A percentile compares a stretch with the other conserved stretches of the same genome.
phyloP scores from a whole-genome alignment of 1,140 invertebrate species.

The Oedothorax gibbosus region DNA sequence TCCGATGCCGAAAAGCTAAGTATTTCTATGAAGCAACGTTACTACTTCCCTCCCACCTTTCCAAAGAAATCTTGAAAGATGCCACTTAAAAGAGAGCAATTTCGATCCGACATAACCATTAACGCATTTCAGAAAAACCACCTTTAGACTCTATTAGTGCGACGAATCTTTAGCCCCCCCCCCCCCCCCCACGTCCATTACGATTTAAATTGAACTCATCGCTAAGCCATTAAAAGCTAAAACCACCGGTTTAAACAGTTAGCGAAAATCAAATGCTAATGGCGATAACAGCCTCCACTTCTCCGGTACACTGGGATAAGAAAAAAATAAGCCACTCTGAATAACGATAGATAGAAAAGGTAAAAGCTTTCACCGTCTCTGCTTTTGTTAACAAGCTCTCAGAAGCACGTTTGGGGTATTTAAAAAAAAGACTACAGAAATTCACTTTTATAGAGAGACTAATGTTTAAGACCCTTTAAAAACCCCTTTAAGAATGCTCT shows the following conservation, averaged over 20 bases:
- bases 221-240: slow-evolving; percentile 45
- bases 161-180: background rate
- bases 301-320: slow-evolving; percentile 2
- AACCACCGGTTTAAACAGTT: slow-evolving; percentile 33
- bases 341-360: slow-evolving; percentile 19
- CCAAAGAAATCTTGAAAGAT: slow-evolving; percentile 29
- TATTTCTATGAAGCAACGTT: background rate
- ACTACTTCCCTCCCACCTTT: background rate
- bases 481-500: slow-evolving; percentile 24
- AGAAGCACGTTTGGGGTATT: slow-evolving; percentile 36
- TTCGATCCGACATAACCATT: slow-evolving; percentile 14
- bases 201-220: slow-evolving; percentile 30
- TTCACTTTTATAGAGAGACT: slow-evolving; percentile 16
- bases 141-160: slow-evolving; percentile 21
- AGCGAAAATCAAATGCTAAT: slow-evolving; percentile 50
- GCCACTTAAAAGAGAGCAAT: slow-evolving; percentile 24
- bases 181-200: slow-evolving; percentile 11
- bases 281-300: slow-evolving; percentile 25
- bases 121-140: slow-evolving; percentile 16
- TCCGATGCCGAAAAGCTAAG: no score
- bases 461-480: slow-evolving; percentile 31
- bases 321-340: background rate
- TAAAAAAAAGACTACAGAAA: slow-evolving; percentile 11
- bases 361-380: slow-evolving; percentile 8
- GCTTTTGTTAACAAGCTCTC: slow-evolving; percentile 48